A percentile compares a stretch with the other conserved stretches of the same genome.
These are phyloP conservation scores for Bombus confusus DNA, from an alignment of 1,140 invertebrate species.

Conservation along the genomic window DNA sequence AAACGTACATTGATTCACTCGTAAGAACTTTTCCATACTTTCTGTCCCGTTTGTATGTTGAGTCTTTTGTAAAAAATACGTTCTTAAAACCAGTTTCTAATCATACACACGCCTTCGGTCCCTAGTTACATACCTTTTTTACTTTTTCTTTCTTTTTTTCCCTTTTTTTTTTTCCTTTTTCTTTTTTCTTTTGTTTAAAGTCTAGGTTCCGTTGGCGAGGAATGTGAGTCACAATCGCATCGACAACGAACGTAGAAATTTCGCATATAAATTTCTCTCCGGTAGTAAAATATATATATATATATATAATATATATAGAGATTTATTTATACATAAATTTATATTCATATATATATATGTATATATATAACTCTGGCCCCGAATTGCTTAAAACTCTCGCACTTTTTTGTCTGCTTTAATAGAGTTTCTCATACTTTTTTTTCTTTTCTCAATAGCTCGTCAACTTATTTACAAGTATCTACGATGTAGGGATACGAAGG, in stretches of 20 bases:
- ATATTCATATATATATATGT: constrained; percentile 40
- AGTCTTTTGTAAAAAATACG: constrained; percentile 58
- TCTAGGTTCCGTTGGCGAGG: constrained; percentile 70
- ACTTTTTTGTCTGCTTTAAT: constrained; percentile 47
- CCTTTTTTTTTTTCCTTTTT: not conserved
- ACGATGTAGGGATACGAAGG: constrained; percentile 20
- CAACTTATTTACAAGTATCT: constrained; percentile 50
- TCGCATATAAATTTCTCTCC: constrained; percentile 81
- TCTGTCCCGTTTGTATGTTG: constrained; percentile 36
- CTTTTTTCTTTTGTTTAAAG: constrained; percentile 1
- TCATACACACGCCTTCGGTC: constrained; percentile 44
- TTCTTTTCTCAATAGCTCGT: constrained; percentile 28
- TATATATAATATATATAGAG: constrained; percentile 71
- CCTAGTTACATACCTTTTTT: constrained; percentile 10
- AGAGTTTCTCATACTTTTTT: constrained; percentile 14
- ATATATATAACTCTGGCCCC: constrained; percentile 79
- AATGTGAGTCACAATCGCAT: constrained; percentile 80
- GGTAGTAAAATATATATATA: constrained; percentile 80
- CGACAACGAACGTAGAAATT: constrained; percentile 80
- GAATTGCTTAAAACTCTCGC: constrained; percentile 77
- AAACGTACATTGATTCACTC: constrained; percentile 46
- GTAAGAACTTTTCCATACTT: constrained; percentile 21
- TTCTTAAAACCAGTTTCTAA: constrained; percentile 29
- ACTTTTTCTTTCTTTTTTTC: constrained; percentile 9
- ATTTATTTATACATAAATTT: constrained; percentile 51